Percentiles rank a stretch among this genome's conserved stretches.
These are phyloP conservation scores for Discoglossus pictus DNA, from an alignment of 2,797 vertebrate genomes.

Conservation along the genomic window DNA sequence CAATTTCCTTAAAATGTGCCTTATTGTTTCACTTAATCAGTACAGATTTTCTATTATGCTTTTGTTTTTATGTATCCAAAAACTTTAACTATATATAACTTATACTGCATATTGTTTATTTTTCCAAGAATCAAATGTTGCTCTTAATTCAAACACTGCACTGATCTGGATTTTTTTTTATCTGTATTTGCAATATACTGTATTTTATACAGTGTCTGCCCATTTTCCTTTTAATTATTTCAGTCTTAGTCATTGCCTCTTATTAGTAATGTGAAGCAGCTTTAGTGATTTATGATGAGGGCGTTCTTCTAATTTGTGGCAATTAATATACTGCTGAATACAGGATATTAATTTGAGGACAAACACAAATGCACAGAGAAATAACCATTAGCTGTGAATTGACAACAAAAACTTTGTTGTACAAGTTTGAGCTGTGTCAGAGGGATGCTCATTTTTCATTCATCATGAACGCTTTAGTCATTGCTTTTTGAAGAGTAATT, in stretches of 20 bases:
- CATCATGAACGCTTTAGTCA: constrained; percentile 6
- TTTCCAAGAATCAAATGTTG: too few species aligned
- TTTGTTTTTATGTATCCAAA: too few species aligned
- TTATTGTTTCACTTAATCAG: too few species aligned
- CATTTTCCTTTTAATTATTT: constrained; percentile 24
- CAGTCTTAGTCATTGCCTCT: constrained; percentile 23
- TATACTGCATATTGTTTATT: too few species aligned
- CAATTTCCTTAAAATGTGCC: too few species aligned
- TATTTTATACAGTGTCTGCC: constrained; percentile 3
- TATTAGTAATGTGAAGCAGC: constrained; percentile 19
- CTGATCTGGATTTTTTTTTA: too few species aligned
- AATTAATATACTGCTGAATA: constrained; percentile 38
- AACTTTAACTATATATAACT: too few species aligned
- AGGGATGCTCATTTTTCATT: constrained; percentile 25
- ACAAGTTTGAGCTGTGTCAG: constrained; percentile 31
- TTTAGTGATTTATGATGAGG: constrained; percentile 40
- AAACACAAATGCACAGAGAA: constrained; percentile 19
- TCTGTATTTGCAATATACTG: constrained; percentile 8
- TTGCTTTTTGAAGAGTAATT: constrained; percentile 46
- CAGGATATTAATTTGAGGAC: constrained; percentile 38
- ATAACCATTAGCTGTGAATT: constrained; percentile 35
- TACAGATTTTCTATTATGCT: too few species aligned
- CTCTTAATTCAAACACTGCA: too few species aligned
- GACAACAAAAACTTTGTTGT: constrained; percentile 47
- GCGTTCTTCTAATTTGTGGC: constrained; percentile 34